Evolutionary conservation across 2,888 invertebrate species (phyloP).

Genomic region (Hemaris fuciformis): DNA sequence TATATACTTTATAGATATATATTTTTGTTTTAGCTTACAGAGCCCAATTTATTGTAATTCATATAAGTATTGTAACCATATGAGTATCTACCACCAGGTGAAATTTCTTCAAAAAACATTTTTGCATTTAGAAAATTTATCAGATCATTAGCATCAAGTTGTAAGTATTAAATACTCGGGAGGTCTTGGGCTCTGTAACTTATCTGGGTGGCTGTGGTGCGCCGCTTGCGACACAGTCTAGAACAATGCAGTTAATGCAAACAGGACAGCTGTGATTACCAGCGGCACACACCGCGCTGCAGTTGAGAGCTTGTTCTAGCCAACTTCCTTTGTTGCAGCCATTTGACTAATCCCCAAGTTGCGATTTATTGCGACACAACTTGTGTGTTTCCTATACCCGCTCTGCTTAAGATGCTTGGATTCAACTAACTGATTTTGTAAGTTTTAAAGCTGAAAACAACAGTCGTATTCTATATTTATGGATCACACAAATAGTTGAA

Average conservation of each 20-base stretch:
- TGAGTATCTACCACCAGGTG: too few species aligned
- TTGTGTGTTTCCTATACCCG: not conserved
- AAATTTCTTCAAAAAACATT: too few species aligned
- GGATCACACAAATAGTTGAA: too few species aligned
- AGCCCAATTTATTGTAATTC: too few species aligned
- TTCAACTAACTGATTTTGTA: too few species aligned
- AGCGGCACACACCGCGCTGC: not conserved
- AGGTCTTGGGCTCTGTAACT: not conserved
- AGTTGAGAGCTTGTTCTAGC: not conserved
- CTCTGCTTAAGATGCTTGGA: too few species aligned
- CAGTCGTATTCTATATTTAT: too few species aligned
- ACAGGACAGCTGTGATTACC: conserved; percentile 5
- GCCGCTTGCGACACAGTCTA: not conserved
- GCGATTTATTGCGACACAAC: not conserved
- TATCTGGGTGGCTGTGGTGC: not conserved
- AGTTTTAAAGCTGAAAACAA: too few species aligned
- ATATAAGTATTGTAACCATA: too few species aligned
- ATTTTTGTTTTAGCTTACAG: too few species aligned
- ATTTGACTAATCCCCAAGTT: not conserved
- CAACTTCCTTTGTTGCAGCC: not conserved
- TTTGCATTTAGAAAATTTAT: not conserved
- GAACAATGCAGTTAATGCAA: conserved; percentile 6
- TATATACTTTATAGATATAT: too few species aligned
- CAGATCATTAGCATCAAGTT: not conserved
- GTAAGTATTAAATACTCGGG: not conserved